phyloP scores from a whole-genome alignment of 2,888 invertebrate species.

The Drosophila vallismaia region DNA sequence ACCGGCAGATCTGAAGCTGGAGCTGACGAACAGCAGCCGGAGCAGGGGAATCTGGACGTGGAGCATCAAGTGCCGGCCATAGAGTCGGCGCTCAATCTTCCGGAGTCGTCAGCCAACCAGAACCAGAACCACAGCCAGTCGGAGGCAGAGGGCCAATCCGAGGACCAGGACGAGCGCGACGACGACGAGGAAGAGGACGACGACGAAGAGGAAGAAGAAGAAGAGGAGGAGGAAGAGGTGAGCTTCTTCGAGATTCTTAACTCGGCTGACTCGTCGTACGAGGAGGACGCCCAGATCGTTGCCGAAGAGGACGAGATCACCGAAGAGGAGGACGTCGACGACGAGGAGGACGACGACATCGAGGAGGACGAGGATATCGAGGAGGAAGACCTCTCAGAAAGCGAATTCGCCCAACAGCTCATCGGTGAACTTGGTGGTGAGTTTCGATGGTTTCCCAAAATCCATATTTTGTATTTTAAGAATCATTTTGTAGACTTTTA shows the following conservation, averaged over 20 bases:
- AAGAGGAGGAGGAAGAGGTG: constrained; percentile 61
- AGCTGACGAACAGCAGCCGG: constrained; percentile 28
- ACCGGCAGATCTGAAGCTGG: constrained; percentile 26
- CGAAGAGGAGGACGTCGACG: constrained; percentile 68
- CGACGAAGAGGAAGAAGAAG: constrained; percentile 65
- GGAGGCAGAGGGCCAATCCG: constrained; percentile 23
- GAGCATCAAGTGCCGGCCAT: constrained; percentile 23
- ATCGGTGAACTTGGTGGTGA: constrained; percentile 75
- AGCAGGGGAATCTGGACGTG: constrained; percentile 42
- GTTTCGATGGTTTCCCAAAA: constrained; percentile 31
- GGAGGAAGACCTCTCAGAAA: constrained; percentile 68
- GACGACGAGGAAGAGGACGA: constrained; percentile 56
- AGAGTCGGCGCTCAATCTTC: constrained; percentile 14
- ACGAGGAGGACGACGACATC: constrained; percentile 67
- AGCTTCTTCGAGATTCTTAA: constrained; percentile 74
- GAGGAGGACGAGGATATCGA: constrained; percentile 68
- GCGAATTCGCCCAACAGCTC: constrained; percentile 73
- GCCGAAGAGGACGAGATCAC: constrained; percentile 75
- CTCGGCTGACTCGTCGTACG: constrained; percentile 74
- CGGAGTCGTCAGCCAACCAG: constrained; percentile 6
- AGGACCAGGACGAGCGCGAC: constrained; percentile 39
- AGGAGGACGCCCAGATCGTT: constrained; percentile 73
- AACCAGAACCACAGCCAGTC: constrained; percentile 13
- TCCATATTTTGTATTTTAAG: constrained; percentile 8
- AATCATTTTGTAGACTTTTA: not conserved